Evolutionary conservation across 2,888 invertebrate genomes (phyloP).

Genomic region (Ctena decussata): DNA sequence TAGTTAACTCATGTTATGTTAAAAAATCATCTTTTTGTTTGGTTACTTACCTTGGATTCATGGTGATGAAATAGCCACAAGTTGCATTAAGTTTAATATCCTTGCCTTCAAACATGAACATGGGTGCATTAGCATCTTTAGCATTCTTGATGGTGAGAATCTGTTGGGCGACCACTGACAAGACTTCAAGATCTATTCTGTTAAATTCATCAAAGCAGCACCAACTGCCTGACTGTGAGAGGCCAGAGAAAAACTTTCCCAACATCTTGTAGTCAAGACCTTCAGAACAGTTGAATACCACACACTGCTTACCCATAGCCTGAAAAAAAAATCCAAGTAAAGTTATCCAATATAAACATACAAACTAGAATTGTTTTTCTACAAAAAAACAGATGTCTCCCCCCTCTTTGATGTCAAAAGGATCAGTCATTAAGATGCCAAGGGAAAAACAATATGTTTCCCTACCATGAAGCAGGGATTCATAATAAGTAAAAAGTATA

Average conservation of each 20-base stretch:
- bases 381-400: too few species aligned
- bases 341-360: too few species aligned
- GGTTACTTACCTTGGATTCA: constrained; percentile 85
- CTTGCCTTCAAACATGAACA: constrained; percentile 86
- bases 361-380: too few species aligned
- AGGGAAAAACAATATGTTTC: too few species aligned
- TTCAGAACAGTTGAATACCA: constrained; percentile 87
- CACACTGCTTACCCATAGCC: constrained; percentile 87
- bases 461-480: too few species aligned
- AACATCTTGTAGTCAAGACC: constrained; percentile 87
- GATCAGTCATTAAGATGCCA: too few species aligned
- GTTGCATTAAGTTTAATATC: constrained; percentile 86
- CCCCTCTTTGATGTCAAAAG: too few species aligned
- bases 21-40: not conserved
- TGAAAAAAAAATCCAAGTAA: constrained; percentile 70
- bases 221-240: constrained; percentile 87
- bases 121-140: constrained; percentile 83
- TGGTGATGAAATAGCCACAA: constrained; percentile 87
- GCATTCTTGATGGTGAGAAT: constrained; percentile 86
- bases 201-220: constrained; percentile 87
- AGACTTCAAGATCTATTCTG: constrained; percentile 86
- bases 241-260: constrained; percentile 86
- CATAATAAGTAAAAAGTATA: too few species aligned
- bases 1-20: too few species aligned
- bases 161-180: constrained; percentile 87